A percentile compares a stretch with the other conserved stretches of the same genome.
These are phyloP conservation scores for Sycophaga agraensis DNA, from an alignment of 1,140 invertebrate species.

Conservation along the genomic window DNA sequence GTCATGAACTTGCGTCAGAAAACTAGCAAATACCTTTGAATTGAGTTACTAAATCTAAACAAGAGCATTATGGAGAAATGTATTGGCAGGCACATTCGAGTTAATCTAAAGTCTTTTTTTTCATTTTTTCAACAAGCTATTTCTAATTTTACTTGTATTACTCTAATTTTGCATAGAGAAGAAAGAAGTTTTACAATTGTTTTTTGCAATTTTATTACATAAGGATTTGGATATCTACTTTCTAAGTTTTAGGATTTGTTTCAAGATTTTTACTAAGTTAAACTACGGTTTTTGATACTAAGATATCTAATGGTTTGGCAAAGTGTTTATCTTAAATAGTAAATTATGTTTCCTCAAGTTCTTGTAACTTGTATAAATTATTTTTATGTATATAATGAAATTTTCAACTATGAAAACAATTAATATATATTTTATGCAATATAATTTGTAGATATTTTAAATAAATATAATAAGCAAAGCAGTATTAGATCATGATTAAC, in stretches of 20 bases:
- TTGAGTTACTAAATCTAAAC: constrained; percentile 48
- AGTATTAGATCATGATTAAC: constrained; percentile 19
- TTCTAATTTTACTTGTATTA: constrained; percentile 29
- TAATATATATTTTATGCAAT: constrained; percentile 29
- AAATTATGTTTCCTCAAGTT: not conserved
- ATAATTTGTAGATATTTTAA: constrained; percentile 25
- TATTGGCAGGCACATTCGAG: constrained; percentile 57
- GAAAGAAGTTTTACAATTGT: constrained; percentile 19
- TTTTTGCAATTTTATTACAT: constrained; percentile 23
- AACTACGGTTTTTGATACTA: constrained; percentile 22
- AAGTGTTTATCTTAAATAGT: constrained; percentile 20
- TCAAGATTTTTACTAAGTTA: constrained; percentile 21
- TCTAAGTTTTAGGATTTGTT: constrained; percentile 20
- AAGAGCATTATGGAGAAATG: constrained; percentile 55
- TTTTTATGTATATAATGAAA: constrained; percentile 22
- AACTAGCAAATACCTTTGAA: constrained; percentile 50
- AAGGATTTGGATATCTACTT: constrained; percentile 22
- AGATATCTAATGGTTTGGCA: constrained; percentile 22
- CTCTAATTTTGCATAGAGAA: constrained; percentile 37
- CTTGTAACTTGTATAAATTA: constrained; percentile 1
- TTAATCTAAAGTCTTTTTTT: constrained; percentile 48
- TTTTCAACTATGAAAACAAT: constrained; percentile 27
- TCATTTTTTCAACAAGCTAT: constrained; percentile 21
- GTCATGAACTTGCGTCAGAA: not conserved
- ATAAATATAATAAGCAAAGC: constrained; percentile 29